phyloP scores from a whole-genome alignment of 1,140 invertebrate species.

The Acromyrmex heyeri region DNA sequence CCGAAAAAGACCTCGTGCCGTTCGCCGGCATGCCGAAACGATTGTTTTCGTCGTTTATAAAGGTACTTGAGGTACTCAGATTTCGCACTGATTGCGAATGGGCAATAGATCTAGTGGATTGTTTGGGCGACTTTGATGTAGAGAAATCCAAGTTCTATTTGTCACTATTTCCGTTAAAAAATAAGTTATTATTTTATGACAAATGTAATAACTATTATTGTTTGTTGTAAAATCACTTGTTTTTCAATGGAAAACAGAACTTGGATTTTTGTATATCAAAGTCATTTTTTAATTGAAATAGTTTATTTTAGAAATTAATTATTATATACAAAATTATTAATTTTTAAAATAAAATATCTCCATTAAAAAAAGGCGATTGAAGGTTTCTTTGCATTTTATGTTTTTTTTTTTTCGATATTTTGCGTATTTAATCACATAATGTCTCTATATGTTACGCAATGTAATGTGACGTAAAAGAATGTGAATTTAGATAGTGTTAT shows the following conservation, averaged over 20 bases:
- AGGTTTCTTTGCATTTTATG: background rate
- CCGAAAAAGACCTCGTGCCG: background rate
- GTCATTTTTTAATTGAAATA: no score
- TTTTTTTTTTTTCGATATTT: no score
- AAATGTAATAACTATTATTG: background rate
- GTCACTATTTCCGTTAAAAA: background rate
- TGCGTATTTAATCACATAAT: background rate
- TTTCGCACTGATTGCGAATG: constrained; percentile 35
- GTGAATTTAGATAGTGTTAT: background rate
- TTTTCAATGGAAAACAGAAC: no score
- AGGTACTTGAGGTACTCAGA: constrained; percentile 20
- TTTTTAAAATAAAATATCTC: background rate
- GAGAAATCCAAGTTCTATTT: background rate
- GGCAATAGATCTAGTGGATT: constrained; percentile 28
- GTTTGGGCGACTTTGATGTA: background rate
- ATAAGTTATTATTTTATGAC: background rate
- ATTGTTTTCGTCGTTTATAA: background rate
- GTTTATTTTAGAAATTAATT: no score
- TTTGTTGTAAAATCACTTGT: no score
- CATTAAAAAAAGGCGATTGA: background rate
- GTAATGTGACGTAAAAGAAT: background rate
- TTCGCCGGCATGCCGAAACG: background rate
- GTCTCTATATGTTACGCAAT: background rate
- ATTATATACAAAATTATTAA: no score
- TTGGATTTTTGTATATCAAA: no score